Evolutionary conservation across 2,113 vertebrate genomes (phyloP).

Genomic region (Nerophis lumbriciformis): DNA sequence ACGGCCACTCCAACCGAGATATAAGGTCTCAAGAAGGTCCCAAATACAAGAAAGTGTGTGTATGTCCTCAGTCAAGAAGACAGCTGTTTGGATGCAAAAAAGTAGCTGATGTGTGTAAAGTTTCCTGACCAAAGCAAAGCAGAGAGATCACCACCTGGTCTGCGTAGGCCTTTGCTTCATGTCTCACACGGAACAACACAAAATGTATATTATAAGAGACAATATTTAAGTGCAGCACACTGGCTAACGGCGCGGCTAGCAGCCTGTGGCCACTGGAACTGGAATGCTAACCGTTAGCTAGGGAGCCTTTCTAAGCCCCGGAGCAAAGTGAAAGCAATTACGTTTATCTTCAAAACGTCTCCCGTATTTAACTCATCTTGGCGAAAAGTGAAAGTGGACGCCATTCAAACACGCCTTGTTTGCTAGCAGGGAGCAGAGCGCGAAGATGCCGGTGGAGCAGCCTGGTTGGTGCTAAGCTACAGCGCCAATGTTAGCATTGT

Average conservation of each 20-base stretch:
- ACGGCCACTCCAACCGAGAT: too few relatives aligned
- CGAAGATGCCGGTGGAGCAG: constrained; percentile 36
- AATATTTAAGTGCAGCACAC: constrained; percentile 17
- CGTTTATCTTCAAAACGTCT: too few relatives aligned
- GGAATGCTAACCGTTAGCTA: constrained; percentile 44
- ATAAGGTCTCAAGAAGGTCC: too few relatives aligned
- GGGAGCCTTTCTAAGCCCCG: constrained; percentile 2
- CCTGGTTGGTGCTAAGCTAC: neutral
- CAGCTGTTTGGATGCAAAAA: constrained; percentile 61
- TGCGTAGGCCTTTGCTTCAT: constrained; percentile 1
- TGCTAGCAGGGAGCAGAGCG: neutral
- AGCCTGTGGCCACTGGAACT: neutral
- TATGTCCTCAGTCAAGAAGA: constrained; percentile 26
- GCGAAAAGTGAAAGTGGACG: neutral
- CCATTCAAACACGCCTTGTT: too few relatives aligned
- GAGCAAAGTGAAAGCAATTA: too few relatives aligned
- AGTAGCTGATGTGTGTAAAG: constrained; percentile 51
- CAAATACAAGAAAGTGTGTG: neutral
- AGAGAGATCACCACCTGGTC: constrained; percentile 24
- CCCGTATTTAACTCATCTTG: neutral
- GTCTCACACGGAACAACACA: constrained; percentile 20
- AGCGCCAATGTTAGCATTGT: too few relatives aligned
- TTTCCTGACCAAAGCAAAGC: constrained; percentile 46
- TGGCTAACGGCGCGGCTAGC: constrained; percentile 28
- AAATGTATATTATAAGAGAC: neutral